phyloP scores from a whole-genome alignment of 2,797 vertebrate species.

The Spheniscus humboldti region DNA sequence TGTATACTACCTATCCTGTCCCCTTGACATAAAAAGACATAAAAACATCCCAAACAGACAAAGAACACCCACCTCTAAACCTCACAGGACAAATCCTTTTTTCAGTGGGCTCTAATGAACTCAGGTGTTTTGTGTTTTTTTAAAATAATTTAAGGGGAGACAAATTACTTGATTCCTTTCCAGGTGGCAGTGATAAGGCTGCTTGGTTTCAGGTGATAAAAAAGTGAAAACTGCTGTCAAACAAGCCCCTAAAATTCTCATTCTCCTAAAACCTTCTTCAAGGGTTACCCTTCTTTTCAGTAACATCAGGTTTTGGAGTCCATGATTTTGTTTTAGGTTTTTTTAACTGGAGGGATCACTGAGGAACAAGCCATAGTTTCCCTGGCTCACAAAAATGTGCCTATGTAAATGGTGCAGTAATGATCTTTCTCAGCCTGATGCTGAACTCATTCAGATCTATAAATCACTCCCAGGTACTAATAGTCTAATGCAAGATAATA shows the following conservation, averaged over 20 bases:
- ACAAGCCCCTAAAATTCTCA: not conserved
- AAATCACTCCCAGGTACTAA: not conserved
- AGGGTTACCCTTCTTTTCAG: not conserved
- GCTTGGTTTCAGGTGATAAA: not conserved
- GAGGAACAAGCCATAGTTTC: not conserved
- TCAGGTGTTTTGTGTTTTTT: not conserved
- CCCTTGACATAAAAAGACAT: not conserved
- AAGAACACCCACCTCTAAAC: not conserved
- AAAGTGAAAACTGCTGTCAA: not conserved
- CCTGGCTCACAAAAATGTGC: not conserved
- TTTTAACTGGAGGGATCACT: not conserved
- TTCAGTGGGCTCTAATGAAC: not conserved
- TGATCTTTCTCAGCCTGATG: not conserved
- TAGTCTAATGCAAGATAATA: not conserved
- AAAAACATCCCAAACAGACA: not conserved
- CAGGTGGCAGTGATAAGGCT: not conserved
- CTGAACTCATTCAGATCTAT: not conserved
- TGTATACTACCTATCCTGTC: fast-evolving
- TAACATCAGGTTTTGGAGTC: not conserved
- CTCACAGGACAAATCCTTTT: not conserved
- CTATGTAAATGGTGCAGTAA: not conserved
- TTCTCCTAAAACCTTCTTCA: not conserved
- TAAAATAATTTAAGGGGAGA: not conserved
- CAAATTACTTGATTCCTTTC: not conserved
- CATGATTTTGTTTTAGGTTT: not conserved